Conservation (phyloP, 2,797 vertebrate species). For the Onychomys arenicola region DNA sequence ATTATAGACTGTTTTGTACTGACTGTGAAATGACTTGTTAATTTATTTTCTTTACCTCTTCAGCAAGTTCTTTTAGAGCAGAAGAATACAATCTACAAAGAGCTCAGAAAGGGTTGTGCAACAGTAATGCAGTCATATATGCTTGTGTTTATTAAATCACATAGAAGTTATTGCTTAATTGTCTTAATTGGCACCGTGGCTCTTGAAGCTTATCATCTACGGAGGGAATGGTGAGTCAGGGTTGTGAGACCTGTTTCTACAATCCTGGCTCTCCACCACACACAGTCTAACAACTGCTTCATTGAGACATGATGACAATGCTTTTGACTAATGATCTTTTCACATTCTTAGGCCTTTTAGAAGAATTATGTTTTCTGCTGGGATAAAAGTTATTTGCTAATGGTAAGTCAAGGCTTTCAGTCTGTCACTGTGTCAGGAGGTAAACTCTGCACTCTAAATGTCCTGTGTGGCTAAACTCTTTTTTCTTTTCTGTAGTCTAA, state of each 20-base stretch:
- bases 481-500: not conserved
- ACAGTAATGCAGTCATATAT: conserved; percentile 35
- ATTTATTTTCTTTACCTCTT: not conserved
- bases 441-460: not conserved
- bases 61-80: not conserved
- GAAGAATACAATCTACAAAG: not conserved
- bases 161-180: not conserved
- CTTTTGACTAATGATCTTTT: not conserved
- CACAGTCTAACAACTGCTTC: not conserved
- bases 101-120: not conserved
- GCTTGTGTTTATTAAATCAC: not conserved
- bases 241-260: not conserved
- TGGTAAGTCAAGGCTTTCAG: not conserved
- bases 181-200: not conserved
- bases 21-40: not conserved
- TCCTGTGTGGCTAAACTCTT: not conserved
- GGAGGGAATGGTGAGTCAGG: not conserved
- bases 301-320: not conserved
- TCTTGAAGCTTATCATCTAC: conserved; percentile 20
- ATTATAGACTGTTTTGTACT: conserved; percentile 28
- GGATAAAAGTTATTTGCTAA: too few species aligned
- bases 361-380: not conserved
- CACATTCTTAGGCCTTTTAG: not conserved
- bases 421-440: not conserved
- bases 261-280: not conserved